A percentile compares a stretch with the other conserved stretches of the same genome.
Conservation (phyloP, 2,113 vertebrate genomes). For the Elachura formosa region DNA sequence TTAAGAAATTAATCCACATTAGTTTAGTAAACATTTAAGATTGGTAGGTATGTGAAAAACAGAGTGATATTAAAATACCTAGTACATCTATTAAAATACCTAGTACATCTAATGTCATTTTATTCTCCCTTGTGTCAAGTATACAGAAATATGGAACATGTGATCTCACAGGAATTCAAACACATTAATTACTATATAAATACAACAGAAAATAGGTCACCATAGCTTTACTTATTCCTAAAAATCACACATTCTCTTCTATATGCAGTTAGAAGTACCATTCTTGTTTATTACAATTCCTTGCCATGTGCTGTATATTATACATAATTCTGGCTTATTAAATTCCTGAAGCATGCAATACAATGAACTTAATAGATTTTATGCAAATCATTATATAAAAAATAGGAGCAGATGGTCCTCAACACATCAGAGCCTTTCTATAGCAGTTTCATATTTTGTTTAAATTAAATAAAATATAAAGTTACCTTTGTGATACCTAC, state of each 20-base stretch:
- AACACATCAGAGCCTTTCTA: constrained; percentile 63
- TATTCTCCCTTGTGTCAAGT: not conserved
- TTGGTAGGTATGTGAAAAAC: not conserved
- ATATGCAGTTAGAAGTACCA: constrained; percentile 19
- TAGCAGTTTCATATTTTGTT: constrained; percentile 64
- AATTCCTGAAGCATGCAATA: constrained; percentile 70
- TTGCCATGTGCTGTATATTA: constrained; percentile 63
- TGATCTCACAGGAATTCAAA: constrained; percentile 55
- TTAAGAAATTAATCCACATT: not conserved
- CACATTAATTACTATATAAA: constrained; percentile 57
- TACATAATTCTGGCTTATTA: constrained; percentile 74
- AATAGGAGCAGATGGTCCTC: constrained; percentile 74
- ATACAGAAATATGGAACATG: constrained; percentile 15
- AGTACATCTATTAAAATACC: not conserved
- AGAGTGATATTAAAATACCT: not conserved
- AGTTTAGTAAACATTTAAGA: not conserved
- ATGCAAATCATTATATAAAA: constrained; percentile 78
- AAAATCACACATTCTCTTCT: constrained; percentile 16
- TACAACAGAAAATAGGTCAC: constrained; percentile 20
- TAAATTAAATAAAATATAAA: constrained; percentile 69
- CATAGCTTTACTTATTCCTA: constrained; percentile 25
- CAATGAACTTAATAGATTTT: constrained; percentile 75
- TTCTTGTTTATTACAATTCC: constrained; percentile 62
- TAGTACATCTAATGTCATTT: constrained; percentile 4
- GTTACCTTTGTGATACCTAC: constrained; percentile 8